These are phyloP conservation scores for Paramormyrops kingsleyae DNA, from an alignment of 2,113 vertebrate genomes.

Conservation along the genomic window DNA sequence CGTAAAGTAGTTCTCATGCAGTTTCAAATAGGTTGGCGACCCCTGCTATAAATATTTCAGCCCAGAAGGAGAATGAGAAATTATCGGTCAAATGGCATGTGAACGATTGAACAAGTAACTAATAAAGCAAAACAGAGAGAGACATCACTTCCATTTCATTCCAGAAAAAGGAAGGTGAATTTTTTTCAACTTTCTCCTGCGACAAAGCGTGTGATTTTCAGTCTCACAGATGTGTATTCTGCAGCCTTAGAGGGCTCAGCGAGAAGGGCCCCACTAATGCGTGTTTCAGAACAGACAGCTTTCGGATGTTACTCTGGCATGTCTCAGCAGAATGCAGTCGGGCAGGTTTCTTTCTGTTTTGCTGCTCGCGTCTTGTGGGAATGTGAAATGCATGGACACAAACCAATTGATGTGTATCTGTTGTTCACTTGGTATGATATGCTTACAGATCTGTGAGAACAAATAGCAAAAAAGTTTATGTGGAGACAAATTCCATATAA, in stretches of 20 bases:
- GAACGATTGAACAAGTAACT: background rate
- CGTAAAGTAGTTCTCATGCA: too few relatives aligned
- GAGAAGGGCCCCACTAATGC: background rate
- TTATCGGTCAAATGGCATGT: background rate
- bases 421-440: background rate
- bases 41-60: background rate
- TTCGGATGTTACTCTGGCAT: background rate
- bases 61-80: background rate
- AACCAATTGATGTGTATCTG: background rate
- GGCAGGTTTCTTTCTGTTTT: background rate
- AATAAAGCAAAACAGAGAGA: background rate
- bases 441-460: background rate
- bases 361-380: background rate
- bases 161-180: background rate
- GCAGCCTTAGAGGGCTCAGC: background rate
- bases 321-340: background rate
- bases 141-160: background rate
- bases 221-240: background rate
- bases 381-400: background rate
- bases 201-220: background rate
- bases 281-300: background rate
- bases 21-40: too few relatives aligned
- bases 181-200: background rate
- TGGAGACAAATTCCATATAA: background rate
- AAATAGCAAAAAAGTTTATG: background rate